Conservation (phyloP, 2,797 vertebrate species). For the Synanceia verrucosa region DNA sequence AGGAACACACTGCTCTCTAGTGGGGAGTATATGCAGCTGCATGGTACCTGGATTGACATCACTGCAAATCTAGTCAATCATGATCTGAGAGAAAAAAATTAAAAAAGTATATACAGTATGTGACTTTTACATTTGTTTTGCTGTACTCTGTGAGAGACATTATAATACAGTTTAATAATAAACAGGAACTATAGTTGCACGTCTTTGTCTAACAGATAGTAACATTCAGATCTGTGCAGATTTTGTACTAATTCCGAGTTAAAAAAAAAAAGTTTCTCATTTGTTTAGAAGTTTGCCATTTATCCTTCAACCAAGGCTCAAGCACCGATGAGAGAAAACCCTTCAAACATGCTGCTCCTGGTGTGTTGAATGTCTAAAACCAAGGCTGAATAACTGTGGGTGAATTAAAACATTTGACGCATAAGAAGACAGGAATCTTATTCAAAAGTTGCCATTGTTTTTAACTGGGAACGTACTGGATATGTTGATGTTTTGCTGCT, state of each 20-base stretch:
- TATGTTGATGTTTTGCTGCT: not conserved
- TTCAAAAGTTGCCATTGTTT: not conserved
- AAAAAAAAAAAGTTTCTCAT: too few species aligned
- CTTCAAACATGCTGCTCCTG: not conserved
- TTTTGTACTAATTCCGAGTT: not conserved
- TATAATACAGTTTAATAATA: not conserved
- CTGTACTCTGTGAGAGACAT: not conserved
- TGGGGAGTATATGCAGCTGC: conserved; percentile 21
- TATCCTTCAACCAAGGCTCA: not conserved
- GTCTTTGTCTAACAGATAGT: too few species aligned
- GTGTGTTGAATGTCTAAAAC: not conserved
- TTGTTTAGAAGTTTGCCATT: not conserved
- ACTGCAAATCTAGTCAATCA: too few species aligned
- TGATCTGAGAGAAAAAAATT: too few species aligned
- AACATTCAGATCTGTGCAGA: not conserved
- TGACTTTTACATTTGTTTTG: not conserved
- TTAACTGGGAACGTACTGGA: not conserved
- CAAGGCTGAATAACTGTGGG: not conserved
- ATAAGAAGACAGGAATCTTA: not conserved
- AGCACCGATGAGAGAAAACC: not conserved
- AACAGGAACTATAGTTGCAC: not conserved
- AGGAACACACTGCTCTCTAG: conserved; percentile 45
- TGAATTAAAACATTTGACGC: not conserved
- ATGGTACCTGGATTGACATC: not conserved
- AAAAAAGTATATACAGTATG: too few species aligned